These are phyloP conservation scores for Lacanobia wlatinum DNA, from an alignment of 2,888 invertebrate species.

Conservation along the genomic window DNA sequence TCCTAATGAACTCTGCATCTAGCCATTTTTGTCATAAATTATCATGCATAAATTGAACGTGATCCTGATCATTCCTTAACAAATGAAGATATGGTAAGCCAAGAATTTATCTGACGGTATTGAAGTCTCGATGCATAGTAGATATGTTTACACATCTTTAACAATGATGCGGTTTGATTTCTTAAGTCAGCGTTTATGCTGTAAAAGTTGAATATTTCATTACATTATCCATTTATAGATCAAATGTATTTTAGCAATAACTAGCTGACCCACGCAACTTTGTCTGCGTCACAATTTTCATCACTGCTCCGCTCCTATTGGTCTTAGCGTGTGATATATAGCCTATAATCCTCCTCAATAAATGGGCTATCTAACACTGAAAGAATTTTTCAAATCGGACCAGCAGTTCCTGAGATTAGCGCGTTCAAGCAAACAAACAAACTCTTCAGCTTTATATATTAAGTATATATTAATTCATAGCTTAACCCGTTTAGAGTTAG, in stretches of 20 bases:
- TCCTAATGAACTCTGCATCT: not conserved
- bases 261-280: too few species aligned
- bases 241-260: not conserved
- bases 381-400: too few species aligned
- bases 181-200: not conserved
- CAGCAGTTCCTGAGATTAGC: too few species aligned
- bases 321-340: too few species aligned
- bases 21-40: not conserved
- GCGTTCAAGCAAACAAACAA: too few species aligned
- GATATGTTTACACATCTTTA: not conserved
- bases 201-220: too few species aligned
- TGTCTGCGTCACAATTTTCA: too few species aligned
- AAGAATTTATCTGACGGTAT: not conserved
- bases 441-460: too few species aligned
- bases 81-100: not conserved
- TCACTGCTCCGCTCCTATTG: too few species aligned
- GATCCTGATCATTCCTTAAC: not conserved
- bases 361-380: too few species aligned
- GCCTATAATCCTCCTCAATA: too few species aligned
- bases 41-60: too few species aligned
- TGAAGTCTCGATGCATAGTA: not conserved
- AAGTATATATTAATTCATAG: conserved; percentile 12
- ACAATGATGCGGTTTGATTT: not conserved
- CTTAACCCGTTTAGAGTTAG: not conserved
- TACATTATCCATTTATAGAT: not conserved